A percentile compares a stretch with the other conserved stretches of the same genome.
Conservation (phyloP, 1,140 invertebrate species). For the Aradophagus sp. region DNA sequence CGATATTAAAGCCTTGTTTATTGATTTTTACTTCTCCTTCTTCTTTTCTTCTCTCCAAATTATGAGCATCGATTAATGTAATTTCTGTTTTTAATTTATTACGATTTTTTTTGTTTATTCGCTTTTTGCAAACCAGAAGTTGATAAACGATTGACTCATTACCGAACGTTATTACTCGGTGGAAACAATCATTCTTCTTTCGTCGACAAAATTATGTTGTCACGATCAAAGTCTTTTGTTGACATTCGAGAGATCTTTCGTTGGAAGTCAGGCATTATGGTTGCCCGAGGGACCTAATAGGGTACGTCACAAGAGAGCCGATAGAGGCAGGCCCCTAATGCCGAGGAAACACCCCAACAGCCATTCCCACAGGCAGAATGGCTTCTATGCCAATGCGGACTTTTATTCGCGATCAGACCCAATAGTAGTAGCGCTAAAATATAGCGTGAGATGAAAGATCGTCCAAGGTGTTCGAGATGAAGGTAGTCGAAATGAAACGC, state of each 20-base stretch:
- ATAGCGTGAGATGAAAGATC: slow-evolving; percentile 50
- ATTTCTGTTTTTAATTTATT: no score
- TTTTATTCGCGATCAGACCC: slow-evolving; percentile 48
- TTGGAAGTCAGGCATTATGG: slow-evolving; percentile 49
- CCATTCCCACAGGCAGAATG: slow-evolving; percentile 68
- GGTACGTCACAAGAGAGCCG: slow-evolving; percentile 36
- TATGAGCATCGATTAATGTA: no score
- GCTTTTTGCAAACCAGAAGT: no score
- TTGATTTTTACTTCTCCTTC: no score
- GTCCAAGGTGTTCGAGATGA: slow-evolving; percentile 62
- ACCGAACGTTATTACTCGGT: no score
- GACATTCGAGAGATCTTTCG: slow-evolving; percentile 21
- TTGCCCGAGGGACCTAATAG: slow-evolving; percentile 46
- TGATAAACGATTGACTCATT: no score
- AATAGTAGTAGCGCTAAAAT: slow-evolving; percentile 55
- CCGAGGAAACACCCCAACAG: slow-evolving; percentile 70
- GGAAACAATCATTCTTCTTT: no score
- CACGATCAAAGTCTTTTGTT: slow-evolving; percentile 15
- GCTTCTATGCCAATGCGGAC: slow-evolving; percentile 51
- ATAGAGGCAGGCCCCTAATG: slow-evolving; percentile 64
- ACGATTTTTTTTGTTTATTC: no score
- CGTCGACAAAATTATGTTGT: slow-evolving; percentile 16
- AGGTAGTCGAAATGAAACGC: slow-evolving; percentile 66
- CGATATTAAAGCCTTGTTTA: no score
- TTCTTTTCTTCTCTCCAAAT: no score